Percentiles rank a stretch among this genome's conserved stretches.
Evolutionary conservation across 2,113 vertebrate genomes (phyloP).

Genomic region (Tragelaphus scriptus): DNA sequence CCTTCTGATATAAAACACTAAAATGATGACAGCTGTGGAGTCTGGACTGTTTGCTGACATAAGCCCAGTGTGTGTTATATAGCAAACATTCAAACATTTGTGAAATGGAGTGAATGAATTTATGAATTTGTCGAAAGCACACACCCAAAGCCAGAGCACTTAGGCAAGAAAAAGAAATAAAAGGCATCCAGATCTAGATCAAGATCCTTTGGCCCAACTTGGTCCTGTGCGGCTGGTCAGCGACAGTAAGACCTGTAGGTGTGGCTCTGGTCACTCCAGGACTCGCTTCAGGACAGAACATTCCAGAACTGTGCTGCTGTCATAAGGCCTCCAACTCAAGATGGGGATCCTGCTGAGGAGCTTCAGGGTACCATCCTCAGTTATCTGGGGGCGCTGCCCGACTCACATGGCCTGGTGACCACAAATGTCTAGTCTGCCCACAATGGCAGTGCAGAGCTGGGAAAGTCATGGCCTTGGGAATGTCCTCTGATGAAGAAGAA

Average conservation of each 20-base stretch:
- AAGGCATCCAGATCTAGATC: background rate
- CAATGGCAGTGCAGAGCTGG: background rate
- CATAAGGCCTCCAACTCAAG: background rate
- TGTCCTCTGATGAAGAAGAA: background rate
- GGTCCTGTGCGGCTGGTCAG: background rate
- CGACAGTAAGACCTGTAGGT: background rate
- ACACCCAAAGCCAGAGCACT: background rate
- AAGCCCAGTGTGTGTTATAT: background rate
- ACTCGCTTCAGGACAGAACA: background rate
- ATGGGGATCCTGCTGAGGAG: background rate
- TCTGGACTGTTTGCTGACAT: background rate
- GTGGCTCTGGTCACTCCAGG: background rate
- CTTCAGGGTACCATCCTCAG: background rate
- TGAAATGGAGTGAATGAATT: background rate
- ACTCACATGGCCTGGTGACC: background rate
- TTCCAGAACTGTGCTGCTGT: background rate
- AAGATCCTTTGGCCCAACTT: background rate
- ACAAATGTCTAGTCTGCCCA: background rate
- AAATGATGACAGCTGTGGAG: background rate
- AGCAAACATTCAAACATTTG: background rate
- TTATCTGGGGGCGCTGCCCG: background rate
- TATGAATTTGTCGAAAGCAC: background rate
- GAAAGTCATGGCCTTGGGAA: background rate
- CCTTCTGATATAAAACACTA: background rate
- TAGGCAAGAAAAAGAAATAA: background rate